Conservation (phyloP, 1,140 invertebrate species). For the Drosophila lacertosa region DNA sequence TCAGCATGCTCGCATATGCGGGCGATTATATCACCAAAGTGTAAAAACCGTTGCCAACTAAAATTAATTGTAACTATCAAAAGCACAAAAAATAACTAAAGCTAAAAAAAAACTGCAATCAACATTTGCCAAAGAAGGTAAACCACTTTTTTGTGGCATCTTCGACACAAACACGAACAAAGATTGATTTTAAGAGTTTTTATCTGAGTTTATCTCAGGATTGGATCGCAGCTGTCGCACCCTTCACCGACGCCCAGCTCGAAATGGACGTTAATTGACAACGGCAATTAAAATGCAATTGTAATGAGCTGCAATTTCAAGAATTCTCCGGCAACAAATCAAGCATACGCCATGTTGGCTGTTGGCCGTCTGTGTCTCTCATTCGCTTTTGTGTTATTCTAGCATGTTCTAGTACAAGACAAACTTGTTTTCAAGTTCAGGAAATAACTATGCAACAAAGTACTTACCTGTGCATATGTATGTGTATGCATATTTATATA, state of each 20-base stretch:
- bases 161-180: constrained; percentile 8
- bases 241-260: constrained; percentile 49
- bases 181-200: background rate
- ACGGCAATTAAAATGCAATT: constrained; percentile 60
- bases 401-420: constrained; percentile 41
- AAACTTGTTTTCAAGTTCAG: constrained; percentile 79
- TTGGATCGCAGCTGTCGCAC: constrained; percentile 28
- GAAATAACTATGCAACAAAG: constrained; percentile 66
- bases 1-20: constrained; percentile 35
- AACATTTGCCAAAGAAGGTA: constrained; percentile 65
- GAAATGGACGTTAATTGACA: constrained; percentile 41
- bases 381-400: constrained; percentile 27
- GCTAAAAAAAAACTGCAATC: constrained; percentile 51
- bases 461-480: constrained; percentile 26
- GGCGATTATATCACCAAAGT: constrained; percentile 69
- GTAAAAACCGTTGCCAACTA: constrained; percentile 43
- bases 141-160: constrained; percentile 69
- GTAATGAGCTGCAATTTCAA: constrained; percentile 66
- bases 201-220: constrained; percentile 15
- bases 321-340: constrained; percentile 60
- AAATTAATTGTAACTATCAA: constrained; percentile 77
- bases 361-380: constrained; percentile 21
- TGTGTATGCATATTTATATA: constrained; percentile 12
- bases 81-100: constrained; percentile 10
- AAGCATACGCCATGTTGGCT: constrained; percentile 61